These are phyloP conservation scores for Stegana nigrithorax DNA, from an alignment of 2,888 invertebrate genomes.

Conservation along the genomic window DNA sequence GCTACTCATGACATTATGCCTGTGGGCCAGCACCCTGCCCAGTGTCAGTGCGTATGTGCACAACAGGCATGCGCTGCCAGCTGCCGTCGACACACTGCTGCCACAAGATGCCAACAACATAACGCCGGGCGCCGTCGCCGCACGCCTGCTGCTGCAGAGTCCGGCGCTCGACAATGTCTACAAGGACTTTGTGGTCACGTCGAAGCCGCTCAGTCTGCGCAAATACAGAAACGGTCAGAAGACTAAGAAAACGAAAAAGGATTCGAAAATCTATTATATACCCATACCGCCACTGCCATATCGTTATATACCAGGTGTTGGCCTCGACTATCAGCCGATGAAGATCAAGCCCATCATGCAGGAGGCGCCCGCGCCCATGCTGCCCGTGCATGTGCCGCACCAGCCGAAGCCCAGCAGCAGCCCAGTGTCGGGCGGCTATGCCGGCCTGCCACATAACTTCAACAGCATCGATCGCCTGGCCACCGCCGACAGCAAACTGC, in stretches of 20 bases:
- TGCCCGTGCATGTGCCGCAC: conserved; percentile 23
- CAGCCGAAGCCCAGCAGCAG: conserved; percentile 8
- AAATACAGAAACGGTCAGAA: conserved; percentile 60
- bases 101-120: no score
- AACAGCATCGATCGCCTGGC: conserved; percentile 9
- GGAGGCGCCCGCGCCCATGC: conserved; percentile 14
- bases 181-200: conserved; percentile 62
- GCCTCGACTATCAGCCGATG: conserved; percentile 85
- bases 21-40: neutral
- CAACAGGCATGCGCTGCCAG: neutral
- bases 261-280: conserved; percentile 89
- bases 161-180: conserved; percentile 62
- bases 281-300: conserved; percentile 87
- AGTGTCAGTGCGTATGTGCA: neutral
- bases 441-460: neutral
- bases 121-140: no score
- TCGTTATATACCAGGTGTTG: conserved; percentile 85
- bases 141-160: conserved; percentile 50
- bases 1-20: neutral
- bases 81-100: neutral
- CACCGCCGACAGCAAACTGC: conserved; percentile 47
- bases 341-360: conserved; percentile 54
- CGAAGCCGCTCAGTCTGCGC: conserved; percentile 61
- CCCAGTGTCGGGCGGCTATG: neutral
- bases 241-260: conserved; percentile 68